Base-by-base conservation (phyloP, 2,888 invertebrate genomes). In the Penaeus monodon region DNA sequence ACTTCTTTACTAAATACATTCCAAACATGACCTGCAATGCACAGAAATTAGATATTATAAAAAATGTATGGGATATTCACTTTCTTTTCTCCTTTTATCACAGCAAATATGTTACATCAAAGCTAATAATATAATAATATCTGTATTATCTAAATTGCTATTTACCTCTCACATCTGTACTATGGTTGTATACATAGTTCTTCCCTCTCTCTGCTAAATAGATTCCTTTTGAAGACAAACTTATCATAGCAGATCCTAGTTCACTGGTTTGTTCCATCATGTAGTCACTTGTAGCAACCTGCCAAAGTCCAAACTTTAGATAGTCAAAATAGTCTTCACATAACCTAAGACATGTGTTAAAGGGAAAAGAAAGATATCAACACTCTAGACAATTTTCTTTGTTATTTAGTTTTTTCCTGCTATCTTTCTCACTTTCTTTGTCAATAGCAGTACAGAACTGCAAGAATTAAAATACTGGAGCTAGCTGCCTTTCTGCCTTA, bases 1-100 rank as follows among this genome's bases (percentile, higher is more conserved):
- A 76, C 66, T 24, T 86, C 84, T 14, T 63, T 73, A 2, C 89
- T 80, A 24, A 84, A 68, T 49, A 68, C 84, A 27, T 66, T 68
- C 89, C 89, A 89, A 44, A 81, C 81, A 64, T 81, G 78, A 12
- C 89, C 89, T 87, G 83, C 57, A 57, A 57, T 57, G 2, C 3
- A 57, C 3, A 57, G 57, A 17, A 12, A 57, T 57, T 57, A 57
- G 17, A 4, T 57, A 57, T 57, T 17, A 17, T 17, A 57, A 57
- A 57, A 57, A 57, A 57, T 57, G 17, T 57, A 57, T 17, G 14
- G 17, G 57, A 20, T 17, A 17, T 12, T 1, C 17, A 57, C 17
- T 57, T 44, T 10, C 10, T 44, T 44, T 44, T 44, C 1, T 44
- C 10, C 0, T 44, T 44, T 44, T 10, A 44, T 44, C 44, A 44